A percentile compares a stretch with the other conserved stretches of the same genome.
Evolutionary conservation across 2,888 invertebrate species (phyloP).

Genomic region (Lasioglossum calceatum): DNA sequence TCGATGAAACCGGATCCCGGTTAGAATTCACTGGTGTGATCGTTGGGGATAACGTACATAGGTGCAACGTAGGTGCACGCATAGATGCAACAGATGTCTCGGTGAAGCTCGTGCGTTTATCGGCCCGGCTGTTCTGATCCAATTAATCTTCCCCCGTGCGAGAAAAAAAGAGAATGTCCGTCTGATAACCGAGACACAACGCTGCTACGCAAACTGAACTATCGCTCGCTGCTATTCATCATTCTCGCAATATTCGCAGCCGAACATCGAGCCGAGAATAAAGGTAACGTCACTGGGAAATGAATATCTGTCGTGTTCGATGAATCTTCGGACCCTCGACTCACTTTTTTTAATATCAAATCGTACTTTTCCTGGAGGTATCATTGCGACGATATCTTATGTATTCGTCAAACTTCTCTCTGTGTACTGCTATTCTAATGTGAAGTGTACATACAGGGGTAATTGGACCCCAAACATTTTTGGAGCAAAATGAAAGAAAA

Average conservation of each 20-base stretch:
- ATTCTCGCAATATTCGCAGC: not conserved
- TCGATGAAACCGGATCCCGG: slow-evolving; percentile 24
- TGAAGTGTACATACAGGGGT: no score
- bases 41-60: not conserved
- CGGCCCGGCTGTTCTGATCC: slow-evolving; percentile 19
- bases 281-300: not conserved
- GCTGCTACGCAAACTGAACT: slow-evolving; percentile 10
- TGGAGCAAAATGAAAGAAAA: no score
- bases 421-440: no score
- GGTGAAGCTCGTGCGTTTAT: slow-evolving; percentile 24
- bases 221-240: not conserved
- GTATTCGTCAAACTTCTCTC: not conserved
- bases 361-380: not conserved
- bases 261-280: not conserved
- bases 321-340: not conserved
- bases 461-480: no score
- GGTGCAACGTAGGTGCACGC: slow-evolving; percentile 14
- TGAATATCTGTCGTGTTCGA: not conserved
- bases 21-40: slow-evolving; percentile 46
- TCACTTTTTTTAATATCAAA: not conserved
- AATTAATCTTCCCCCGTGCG: slow-evolving; percentile 19
- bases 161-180: slow-evolving; percentile 1
- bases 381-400: not conserved
- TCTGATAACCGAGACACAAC: slow-evolving; percentile 13
- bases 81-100: slow-evolving; percentile 61